These are phyloP conservation scores for Limnodromus scolopaceus DNA, from an alignment of 2,797 vertebrate species.

Conservation along the genomic window DNA sequence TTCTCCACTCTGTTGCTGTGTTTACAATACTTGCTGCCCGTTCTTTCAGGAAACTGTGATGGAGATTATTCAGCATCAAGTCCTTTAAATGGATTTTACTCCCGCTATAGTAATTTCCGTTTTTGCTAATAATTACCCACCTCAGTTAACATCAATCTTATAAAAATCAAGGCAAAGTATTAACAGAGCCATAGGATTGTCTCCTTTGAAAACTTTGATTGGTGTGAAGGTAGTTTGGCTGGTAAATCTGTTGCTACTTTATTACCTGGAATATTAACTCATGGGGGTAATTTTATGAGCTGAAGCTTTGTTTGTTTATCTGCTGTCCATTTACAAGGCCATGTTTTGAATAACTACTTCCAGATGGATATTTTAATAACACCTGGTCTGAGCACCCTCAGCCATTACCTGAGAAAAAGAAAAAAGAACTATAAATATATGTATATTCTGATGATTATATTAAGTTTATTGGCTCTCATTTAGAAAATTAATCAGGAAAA, in stretches of 20 bases:
- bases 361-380: not conserved
- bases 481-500: not conserved
- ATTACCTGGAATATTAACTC: not conserved
- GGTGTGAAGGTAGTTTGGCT: not conserved
- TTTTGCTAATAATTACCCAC: not conserved
- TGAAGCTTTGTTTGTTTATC: not conserved
- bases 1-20: not conserved
- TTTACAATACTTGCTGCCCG: not conserved
- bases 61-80: not conserved
- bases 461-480: not conserved
- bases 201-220: not conserved
- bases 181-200: not conserved
- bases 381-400: not conserved
- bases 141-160: not conserved
- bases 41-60: not conserved
- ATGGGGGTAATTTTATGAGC: not conserved
- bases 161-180: not conserved
- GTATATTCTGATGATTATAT: not conserved
- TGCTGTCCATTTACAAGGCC: not conserved
- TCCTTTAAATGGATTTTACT: not conserved
- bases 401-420: not conserved
- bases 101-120: not conserved
- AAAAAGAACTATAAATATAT: not conserved
- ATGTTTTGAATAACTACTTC: not conserved
- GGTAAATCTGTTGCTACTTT: not conserved